Evolutionary conservation across 2,113 vertebrate genomes (phyloP), one percentile per base, ranked within the genome.

Genomic region (Pantherophis guttatus): DNA sequence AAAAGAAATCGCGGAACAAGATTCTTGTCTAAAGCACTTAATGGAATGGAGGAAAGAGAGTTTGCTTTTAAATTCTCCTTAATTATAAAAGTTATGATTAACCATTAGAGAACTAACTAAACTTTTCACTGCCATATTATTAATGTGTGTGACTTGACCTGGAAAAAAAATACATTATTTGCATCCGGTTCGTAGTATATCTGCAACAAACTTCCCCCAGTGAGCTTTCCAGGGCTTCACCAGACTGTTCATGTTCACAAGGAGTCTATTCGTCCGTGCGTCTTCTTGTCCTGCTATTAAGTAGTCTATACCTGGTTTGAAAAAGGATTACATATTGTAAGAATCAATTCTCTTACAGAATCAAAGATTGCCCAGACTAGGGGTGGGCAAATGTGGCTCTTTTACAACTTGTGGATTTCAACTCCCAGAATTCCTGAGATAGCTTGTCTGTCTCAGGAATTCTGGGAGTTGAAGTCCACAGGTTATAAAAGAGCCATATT

Each of bases 271-370:
- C 0, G 97, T 98, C 94, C 95, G 95, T 0, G 93, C 95, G 86
- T 98, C 98, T n/a, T 98, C 98, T 44, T 98, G 97, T 87, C 98
- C 98, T 33, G 98, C 98, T 92, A 99, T 98, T 59, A 99, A 96
- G 94, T 99, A 99, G 85, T 98, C 98, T 87, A 96, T 97, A 91
- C 98, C 98, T 99, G 92, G 7, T 94, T 39, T 26, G 89, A 44
- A 65, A 91, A 3, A 58, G 91, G 54, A 85, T 8, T 53, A 81
- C 33, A 44, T 44, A 44, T 23, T 21, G 81, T 57, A 85, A 52
- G 89, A 91, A 48, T 10, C 8, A 85, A 53, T 6, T 12, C 26
- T 65, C 11, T 44, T 55, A 86, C 19, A 86, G 39, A 86, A 86
- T 24, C 70, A 6, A 50, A 48, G 8, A 44, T 3, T 39, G 21